Base-by-base conservation (phyloP, 1,140 invertebrate species). In the Frieseomelitta varia region DNA sequence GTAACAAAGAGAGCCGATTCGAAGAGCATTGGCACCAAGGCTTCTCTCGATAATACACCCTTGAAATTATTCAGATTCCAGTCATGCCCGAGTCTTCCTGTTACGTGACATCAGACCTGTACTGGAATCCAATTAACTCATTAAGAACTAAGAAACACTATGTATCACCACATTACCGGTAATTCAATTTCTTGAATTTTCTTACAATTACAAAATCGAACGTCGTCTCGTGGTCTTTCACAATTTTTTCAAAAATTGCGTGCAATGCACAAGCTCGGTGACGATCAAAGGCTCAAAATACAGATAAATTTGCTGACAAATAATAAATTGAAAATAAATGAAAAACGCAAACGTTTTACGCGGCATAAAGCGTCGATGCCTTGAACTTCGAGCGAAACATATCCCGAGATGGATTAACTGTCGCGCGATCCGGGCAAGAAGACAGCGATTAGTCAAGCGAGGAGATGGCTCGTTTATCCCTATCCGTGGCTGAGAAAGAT, bases 401-500 rank as follows among this genome's bases (percentile, higher is more conserved):
- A n/a, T 19, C 39, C 15, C 47, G 27, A 76, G 34, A 27, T 63
- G 14, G 34, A 24, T 27, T 30, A 2, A 14, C n/a, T 27, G 6
- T 8, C 10, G 21, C 30, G 30, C 3, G 39, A n/a, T 78, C 58
- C 53, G 53, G 6, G 15, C 30, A 75, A 58, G 73, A 56, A 75
- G 30, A 4, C 30, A 34, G 8, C 73, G 55, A 75, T 75, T 75
- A 75, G 53, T 56, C 72, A 21, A 74, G 51, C 58, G 24, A 61
- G 24, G 24, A 8, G 51, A 74, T 27, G 14, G n/a, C n/a, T 74
- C 10, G 72, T 30, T 75, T 30, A 30, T 24, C 53, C 27, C n/a
- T 27, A 27, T 30, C 3, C 72, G 19, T 1, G 8, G 69, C 14
- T 75, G 58, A 75, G 73, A 75, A 75, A 75, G 73, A 75, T 58